phyloP scores from a whole-genome alignment of 2,113 vertebrate species.

The Myiagra hebetior region DNA sequence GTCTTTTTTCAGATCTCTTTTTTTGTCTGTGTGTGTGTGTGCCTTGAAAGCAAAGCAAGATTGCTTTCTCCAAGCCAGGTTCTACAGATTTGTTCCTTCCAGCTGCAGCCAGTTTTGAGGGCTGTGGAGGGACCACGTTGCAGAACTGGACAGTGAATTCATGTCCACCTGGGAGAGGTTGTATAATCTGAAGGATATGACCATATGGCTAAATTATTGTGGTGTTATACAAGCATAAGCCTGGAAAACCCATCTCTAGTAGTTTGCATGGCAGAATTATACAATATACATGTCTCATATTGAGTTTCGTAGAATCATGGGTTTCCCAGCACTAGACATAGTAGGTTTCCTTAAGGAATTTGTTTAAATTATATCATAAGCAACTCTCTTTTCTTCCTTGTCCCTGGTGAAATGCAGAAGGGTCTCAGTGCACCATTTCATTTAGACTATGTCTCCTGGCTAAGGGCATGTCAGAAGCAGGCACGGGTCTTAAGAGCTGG shows the following conservation, averaged over 20 bases:
- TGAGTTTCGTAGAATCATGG: neutral
- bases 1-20: neutral
- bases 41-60: neutral
- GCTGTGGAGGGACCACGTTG: neutral
- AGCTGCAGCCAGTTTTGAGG: neutral
- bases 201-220: neutral
- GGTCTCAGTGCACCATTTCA: neutral
- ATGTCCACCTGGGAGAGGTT: neutral
- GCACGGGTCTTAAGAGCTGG: neutral
- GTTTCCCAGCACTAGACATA: neutral
- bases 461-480: neutral
- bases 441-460: neutral
- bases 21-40: neutral
- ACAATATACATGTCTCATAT: rapidly evolving
- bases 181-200: neutral
- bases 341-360: neutral
- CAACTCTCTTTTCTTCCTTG: neutral
- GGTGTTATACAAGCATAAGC: neutral
- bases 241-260: neutral
- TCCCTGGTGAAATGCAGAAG: neutral
- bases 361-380: neutral
- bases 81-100: neutral
- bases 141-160: neutral
- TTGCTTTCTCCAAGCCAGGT: neutral
- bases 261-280: neutral